phyloP scores from a whole-genome alignment of 2,797 vertebrate genomes.

The Chelmon rostratus region DNA sequence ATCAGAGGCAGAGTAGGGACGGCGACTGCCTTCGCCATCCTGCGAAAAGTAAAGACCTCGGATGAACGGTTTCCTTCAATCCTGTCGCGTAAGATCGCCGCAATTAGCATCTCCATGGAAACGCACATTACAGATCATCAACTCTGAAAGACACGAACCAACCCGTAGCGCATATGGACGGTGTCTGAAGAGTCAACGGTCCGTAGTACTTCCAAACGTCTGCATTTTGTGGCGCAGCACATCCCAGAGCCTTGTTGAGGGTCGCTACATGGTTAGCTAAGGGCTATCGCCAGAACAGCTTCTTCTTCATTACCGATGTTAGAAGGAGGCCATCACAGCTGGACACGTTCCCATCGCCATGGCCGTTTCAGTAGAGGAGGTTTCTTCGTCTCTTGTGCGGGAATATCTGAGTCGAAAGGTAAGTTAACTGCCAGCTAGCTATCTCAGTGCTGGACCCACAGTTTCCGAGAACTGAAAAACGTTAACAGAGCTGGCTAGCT shows the following conservation, averaged over 20 bases:
- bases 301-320: neutral
- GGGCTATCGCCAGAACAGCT: neutral
- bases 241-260: neutral
- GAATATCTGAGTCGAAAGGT: slow-evolving; percentile 96
- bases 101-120: slow-evolving; percentile 60
- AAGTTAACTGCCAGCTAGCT: slow-evolving; percentile 23
- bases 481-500: slow-evolving; percentile 13
- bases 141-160: neutral
- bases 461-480: neutral
- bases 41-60: too few species aligned
- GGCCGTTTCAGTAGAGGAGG: slow-evolving; percentile 87
- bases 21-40: too few species aligned
- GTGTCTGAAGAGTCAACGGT: neutral
- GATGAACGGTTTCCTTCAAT: too few species aligned
- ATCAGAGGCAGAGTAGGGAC: too few species aligned
- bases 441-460: neutral
- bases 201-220: neutral
- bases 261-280: neutral
- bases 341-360: slow-evolving; percentile 50
- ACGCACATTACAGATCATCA: slow-evolving; percentile 20
- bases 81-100: too few species aligned
- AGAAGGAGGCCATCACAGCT: neutral
- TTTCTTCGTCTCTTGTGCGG: slow-evolving; percentile 92
- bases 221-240: neutral
- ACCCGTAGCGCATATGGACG: neutral